Base-by-base conservation (phyloP, 2,113 vertebrate genomes). In the Pelmatolapia mariae region DNA sequence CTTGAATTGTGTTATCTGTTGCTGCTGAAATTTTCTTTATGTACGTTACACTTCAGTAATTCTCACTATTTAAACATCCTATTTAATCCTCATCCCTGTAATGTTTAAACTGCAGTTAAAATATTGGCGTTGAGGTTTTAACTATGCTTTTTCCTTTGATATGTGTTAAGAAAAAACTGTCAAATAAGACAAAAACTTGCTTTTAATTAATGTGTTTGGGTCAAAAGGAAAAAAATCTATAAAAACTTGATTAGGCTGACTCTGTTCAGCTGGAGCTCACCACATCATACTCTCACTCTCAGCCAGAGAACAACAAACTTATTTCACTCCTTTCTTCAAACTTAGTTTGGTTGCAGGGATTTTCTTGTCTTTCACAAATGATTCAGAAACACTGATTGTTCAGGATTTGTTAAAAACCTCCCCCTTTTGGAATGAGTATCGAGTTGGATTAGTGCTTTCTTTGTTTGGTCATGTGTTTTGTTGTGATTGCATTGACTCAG, bases 41-140 rank as follows among this genome's bases (percentile, higher is more conserved):
- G 13, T 1, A 10, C 36, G 13, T 86, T 47, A 56, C 54, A 24
- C 53, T 79, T 26, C 4, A 43, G 52, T 33, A 50, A 52, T 56
- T 83, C 7, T 79, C 52, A 61, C 6, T 76, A 76, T 38, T 85
- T 3, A 71, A 68, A 38, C 68, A 73, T 76, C 19, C 13, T 19
- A 18, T 66, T 47, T 82, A 47, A 88, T 63, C 15, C 36, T 43
- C 56, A 88, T 59, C 71, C 66, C 63, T 87, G 59, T 83, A 53
- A 53, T 89, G 29, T 66, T 24, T 36, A 83, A 71, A 86, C 24
- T 54, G 47, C 18, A 52, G 61, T 59, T 56, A 73, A 73, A 68
- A 68, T 22, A 68, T 68, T 68, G 63, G n/a, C 7, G 2, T 40
- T 68, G 18, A 24, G 36, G 36, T 68, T 68, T 68, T 2, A 68